Evolutionary conservation across 2,888 invertebrate species (phyloP), one percentile per base, ranked within the genome.

Genomic region (Rhingia rostrata): DNA sequence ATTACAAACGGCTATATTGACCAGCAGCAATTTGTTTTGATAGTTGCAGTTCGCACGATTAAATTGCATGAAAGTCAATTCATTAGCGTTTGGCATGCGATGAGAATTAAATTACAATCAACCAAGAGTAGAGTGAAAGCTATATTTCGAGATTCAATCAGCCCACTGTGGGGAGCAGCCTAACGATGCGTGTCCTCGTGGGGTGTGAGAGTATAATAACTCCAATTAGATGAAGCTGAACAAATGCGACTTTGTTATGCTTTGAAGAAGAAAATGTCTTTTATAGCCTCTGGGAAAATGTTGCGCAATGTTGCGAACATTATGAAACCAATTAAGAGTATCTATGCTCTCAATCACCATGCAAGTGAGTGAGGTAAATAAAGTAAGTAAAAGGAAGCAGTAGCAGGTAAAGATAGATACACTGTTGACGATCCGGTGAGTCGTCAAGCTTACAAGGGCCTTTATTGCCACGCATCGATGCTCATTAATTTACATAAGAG

Each of bases 151-250:
- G 45, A 35, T 54, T 1, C 30, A 33, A 30, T 39, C n/a, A 6
- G 2, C 22, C 10, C 22, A 41, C 6, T 63, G 14, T 35, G n/a
- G 6, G 35, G 35, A 30, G 10, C 32, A 39, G 14, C 53, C 53
- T 54, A 66, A 51, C 35, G 54, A 67, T 41, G 54, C 67, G 54
- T 45, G 10, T 67, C 67, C 37, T 49, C 49, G 41, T 41, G 35
- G 66, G 67, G 67, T 14, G 66, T 54, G 54, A 43, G 43, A 37
- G 41, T 12, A 6, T 37, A 30, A 7, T 12, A 37, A 64, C 32
- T 2, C 12, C 60, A 12, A 47, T 47, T 35, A 33, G 22, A 54
- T 45, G 33, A 6, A 53, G 54, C 53, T 14, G 41, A 51, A 43
- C 51, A 54, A 32, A 54, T 1, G 56, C 2, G 30, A n/a, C 6